A percentile compares a stretch with the other conserved stretches of the same genome.
These are phyloP conservation scores for Oncorhynchus gorbuscha DNA, from an alignment of 2,113 vertebrate genomes.

Conservation along the genomic window DNA sequence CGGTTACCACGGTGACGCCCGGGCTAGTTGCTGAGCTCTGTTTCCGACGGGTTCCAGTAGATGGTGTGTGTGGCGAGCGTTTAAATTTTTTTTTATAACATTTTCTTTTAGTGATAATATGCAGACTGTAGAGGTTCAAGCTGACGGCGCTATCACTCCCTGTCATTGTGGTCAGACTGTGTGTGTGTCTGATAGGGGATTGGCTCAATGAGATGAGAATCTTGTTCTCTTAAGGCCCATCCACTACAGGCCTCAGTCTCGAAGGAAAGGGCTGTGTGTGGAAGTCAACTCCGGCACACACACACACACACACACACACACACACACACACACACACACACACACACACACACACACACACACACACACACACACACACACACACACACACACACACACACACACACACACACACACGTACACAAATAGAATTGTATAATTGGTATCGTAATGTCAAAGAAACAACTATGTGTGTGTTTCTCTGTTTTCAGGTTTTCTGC, in stretches of 20 bases:
- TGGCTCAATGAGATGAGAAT: conserved; percentile 16
- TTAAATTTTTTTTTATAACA: too few relatives aligned
- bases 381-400: background rate
- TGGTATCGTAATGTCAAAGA: background rate
- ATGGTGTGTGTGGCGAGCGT: conserved; percentile 14
- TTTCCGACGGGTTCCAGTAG: background rate
- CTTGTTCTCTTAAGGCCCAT: conserved; percentile 27
- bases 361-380: background rate
- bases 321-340: background rate
- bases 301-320: background rate
- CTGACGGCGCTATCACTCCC: background rate
- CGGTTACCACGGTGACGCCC: conserved; percentile 58
- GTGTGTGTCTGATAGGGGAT: background rate
- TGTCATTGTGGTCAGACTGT: background rate
- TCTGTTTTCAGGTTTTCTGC: conserved; percentile 83
- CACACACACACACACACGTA: background rate
- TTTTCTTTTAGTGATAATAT: too few relatives aligned
- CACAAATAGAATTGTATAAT: background rate
- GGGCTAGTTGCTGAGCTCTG: conserved; percentile 28
- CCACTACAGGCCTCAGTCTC: background rate
- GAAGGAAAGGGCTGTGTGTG: too few relatives aligned
- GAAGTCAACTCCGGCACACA: background rate
- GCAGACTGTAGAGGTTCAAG: background rate
- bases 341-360: background rate
- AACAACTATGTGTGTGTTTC: background rate